phyloP scores from a whole-genome alignment of 1,140 invertebrate species.

The Trinorchestia longiramus region DNA sequence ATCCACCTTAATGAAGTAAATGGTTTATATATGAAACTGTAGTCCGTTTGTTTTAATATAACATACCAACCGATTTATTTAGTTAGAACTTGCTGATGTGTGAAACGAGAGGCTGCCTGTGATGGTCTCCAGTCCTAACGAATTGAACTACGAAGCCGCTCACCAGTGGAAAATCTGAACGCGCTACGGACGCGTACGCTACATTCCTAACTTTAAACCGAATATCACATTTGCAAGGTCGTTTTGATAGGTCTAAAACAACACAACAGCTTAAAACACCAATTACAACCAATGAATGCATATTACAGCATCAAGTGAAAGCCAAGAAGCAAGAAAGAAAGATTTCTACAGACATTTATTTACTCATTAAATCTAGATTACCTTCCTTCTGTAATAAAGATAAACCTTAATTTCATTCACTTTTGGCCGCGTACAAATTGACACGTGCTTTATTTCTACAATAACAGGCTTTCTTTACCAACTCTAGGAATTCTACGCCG shows the following conservation, averaged over 20 bases:
- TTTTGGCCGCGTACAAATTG: constrained; percentile 6
- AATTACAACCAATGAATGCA: constrained; percentile 20
- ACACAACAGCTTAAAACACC: constrained; percentile 14
- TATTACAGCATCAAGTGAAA: constrained; percentile 18
- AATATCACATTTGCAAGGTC: constrained; percentile 46
- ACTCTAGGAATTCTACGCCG: background rate
- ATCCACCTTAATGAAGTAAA: background rate
- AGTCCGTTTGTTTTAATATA: background rate
- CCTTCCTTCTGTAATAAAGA: constrained; percentile 1
- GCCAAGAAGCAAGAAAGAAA: background rate
- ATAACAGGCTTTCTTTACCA: background rate
- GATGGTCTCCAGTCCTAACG: background rate
- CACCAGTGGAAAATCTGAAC: background rate
- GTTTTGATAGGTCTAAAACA: constrained; percentile 42
- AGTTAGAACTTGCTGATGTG: background rate
- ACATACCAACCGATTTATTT: background rate
- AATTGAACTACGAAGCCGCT: background rate
- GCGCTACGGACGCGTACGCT: background rate
- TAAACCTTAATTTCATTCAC: constrained; percentile 1
- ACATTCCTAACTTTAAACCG: constrained; percentile 51
- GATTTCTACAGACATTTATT: background rate
- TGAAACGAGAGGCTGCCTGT: background rate
- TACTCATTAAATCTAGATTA: background rate
- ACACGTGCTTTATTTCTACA: constrained; percentile 8
- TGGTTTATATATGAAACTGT: background rate